Evolutionary conservation across 2,888 invertebrate genomes (phyloP).

Genomic region (Venusia cambrica): DNA sequence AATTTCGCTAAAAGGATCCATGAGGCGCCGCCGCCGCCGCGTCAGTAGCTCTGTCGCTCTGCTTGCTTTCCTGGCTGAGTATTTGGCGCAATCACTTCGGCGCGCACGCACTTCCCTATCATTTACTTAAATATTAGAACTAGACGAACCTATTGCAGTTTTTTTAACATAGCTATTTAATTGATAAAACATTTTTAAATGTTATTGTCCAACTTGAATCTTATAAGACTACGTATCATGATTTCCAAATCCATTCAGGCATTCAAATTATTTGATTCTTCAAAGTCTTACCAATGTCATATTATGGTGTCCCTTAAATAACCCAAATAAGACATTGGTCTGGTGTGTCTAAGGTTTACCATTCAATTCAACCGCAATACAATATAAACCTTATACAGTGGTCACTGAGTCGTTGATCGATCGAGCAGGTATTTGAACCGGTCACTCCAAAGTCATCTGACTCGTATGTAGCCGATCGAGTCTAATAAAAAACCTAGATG

Average conservation of each 20-base stretch:
- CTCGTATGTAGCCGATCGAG: slow-evolving; percentile 11
- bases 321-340: slow-evolving; percentile 13
- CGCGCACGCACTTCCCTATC: slow-evolving; percentile 50
- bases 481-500: slow-evolving; percentile 29
- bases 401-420: slow-evolving; percentile 14
- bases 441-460: slow-evolving; percentile 25
- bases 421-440: slow-evolving; percentile 23
- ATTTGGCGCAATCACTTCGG: slow-evolving; percentile 35
- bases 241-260: too few species aligned
- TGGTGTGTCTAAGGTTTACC: too few species aligned
- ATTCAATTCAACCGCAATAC: slow-evolving; percentile 26
- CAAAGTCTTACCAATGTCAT: too few species aligned
- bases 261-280: too few species aligned
- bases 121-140: too few species aligned
- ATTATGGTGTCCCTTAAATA: slow-evolving; percentile 10
- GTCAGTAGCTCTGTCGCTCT: slow-evolving; percentile 49
- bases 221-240: too few species aligned
- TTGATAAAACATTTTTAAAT: too few species aligned
- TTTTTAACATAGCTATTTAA: too few species aligned
- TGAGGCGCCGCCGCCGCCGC: slow-evolving; percentile 40
- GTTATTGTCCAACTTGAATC: too few species aligned
- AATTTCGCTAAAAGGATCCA: slow-evolving; percentile 67
- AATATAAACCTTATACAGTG: slow-evolving; percentile 17
- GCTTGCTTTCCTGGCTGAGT: slow-evolving; percentile 47
- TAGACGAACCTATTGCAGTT: too few species aligned